Conservation (phyloP, 2,113 vertebrate genomes). For the Sisor rabdophorus region DNA sequence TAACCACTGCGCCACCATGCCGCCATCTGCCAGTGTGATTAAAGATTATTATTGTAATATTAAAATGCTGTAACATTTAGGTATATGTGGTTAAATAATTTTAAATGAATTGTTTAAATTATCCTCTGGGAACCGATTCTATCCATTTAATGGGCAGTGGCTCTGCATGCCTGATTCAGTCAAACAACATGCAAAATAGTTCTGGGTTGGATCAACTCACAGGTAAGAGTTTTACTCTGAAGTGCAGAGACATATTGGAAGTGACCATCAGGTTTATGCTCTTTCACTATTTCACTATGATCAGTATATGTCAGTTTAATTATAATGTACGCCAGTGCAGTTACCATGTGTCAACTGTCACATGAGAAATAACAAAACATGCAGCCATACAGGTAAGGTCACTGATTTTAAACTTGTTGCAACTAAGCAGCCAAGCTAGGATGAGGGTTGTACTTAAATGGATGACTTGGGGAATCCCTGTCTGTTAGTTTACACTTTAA, state of each 20-base stretch:
- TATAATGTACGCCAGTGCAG: neutral
- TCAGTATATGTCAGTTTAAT: neutral
- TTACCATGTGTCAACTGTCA: neutral
- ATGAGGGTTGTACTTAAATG: neutral
- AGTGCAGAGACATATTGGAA: neutral
- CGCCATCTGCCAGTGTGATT: neutral
- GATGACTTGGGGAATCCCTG: neutral
- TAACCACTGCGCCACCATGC: no score
- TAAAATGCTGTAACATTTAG: neutral
- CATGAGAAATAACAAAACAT: neutral
- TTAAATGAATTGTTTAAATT: neutral
- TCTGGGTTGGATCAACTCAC: conserved; percentile 42
- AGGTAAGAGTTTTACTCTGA: conserved; percentile 32
- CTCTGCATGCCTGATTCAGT: conserved; percentile 42
- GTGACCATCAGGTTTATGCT: conserved; percentile 7
- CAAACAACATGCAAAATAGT: conserved; percentile 65
- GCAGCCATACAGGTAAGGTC: conserved; percentile 1
- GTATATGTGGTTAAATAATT: neutral
- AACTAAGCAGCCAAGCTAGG: neutral
- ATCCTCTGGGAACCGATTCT: conserved; percentile 29
- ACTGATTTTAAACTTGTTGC: neutral
- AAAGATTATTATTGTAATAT: neutral
- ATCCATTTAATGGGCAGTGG: conserved; percentile 20
- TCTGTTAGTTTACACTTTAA: conserved; percentile 22
- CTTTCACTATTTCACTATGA: neutral